Evolutionary conservation across 1,140 invertebrate genomes (phyloP).

Genomic region (Sarcophaga peregrina): DNA sequence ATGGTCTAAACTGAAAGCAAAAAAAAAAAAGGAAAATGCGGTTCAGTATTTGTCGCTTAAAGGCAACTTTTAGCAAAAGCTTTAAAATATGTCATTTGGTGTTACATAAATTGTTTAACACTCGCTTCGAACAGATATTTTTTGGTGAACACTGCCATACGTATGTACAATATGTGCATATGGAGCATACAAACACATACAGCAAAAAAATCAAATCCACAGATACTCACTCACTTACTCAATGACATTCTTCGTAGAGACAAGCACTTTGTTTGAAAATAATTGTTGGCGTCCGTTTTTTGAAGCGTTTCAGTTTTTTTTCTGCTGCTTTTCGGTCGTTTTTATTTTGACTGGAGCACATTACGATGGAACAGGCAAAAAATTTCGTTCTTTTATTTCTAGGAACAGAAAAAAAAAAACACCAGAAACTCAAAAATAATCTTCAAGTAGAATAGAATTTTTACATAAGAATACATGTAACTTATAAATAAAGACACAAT

Average conservation of each 20-base stretch:
- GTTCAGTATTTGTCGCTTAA: slow-evolving; percentile 36
- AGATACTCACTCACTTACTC: too few relatives aligned
- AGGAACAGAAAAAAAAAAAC: too few relatives aligned
- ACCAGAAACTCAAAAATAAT: too few relatives aligned
- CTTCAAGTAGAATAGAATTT: too few relatives aligned
- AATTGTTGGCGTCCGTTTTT: slow-evolving; percentile 14
- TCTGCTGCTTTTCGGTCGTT: too few relatives aligned
- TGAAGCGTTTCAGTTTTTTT: background rate
- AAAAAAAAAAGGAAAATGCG: background rate
- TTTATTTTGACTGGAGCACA: too few relatives aligned
- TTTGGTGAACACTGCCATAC: background rate
- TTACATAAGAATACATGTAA: too few relatives aligned
- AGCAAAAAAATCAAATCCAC: too few relatives aligned
- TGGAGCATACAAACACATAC: too few relatives aligned
- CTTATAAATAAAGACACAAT: too few relatives aligned
- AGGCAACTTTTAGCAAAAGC: slow-evolving; percentile 35
- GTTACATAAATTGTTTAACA: slow-evolving; percentile 47
- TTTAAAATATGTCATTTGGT: slow-evolving; percentile 46
- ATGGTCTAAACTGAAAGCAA: background rate
- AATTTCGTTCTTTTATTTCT: too few relatives aligned
- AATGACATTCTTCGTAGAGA: background rate
- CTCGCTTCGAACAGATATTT: slow-evolving; percentile 34
- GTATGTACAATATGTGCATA: background rate
- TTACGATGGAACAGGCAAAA: too few relatives aligned
- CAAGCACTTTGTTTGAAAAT: slow-evolving; percentile 16